Base-by-base conservation (phyloP, 2,797 vertebrate species). In the Masticophis lateralis region DNA sequence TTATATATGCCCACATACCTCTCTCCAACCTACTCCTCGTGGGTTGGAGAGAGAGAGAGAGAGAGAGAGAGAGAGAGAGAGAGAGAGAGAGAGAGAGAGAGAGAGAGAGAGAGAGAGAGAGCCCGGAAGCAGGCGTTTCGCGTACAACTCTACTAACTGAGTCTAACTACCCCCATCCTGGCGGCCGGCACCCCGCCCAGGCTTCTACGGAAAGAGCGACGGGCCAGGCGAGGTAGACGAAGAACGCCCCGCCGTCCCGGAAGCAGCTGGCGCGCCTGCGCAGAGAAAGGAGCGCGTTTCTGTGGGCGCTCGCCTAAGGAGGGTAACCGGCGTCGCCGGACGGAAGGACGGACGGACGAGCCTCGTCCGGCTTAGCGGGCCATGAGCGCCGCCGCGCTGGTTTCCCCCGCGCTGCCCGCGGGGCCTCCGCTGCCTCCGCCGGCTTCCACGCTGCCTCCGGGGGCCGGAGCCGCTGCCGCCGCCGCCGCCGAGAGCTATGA, bases 401-500 rank as follows among this genome's bases (percentile, higher is more conserved):
- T 98, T 94, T 90, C 98, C 22, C 97, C 97, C 5, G 96, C 97
- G 59, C 97, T 97, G 13, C 92, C 2, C 97, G 97, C 93, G 91
- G 91, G 32, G 69, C 95, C 28, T 93, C 96, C 32, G 8, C 86
- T 51, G 22, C 95, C 96, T 2, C 88, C 57, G 43, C 87, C 14
- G 1, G 16, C 86, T n/a, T 60, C 86, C 12, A 89, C 79, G n/a
- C 61, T 88, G 61, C 95, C 93, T 88, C 94, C 93, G 5, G 96
- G 92, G 90, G 94, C 90, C 4, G 95, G 94, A 7, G 92, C 94
- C 20, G 28, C 32, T 1, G 95, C 63, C 25, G 51, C 51, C 1
- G 51, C 51, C 9, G 55, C 87, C 16, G 95, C 18, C 91, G 99
- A 99, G 95, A 99, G 99, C 97, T 99, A 99, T 94, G 99, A 99